Evolutionary conservation across 2,797 vertebrate genomes (phyloP).

Genomic region (Pantherophis alleghaniensis): DNA sequence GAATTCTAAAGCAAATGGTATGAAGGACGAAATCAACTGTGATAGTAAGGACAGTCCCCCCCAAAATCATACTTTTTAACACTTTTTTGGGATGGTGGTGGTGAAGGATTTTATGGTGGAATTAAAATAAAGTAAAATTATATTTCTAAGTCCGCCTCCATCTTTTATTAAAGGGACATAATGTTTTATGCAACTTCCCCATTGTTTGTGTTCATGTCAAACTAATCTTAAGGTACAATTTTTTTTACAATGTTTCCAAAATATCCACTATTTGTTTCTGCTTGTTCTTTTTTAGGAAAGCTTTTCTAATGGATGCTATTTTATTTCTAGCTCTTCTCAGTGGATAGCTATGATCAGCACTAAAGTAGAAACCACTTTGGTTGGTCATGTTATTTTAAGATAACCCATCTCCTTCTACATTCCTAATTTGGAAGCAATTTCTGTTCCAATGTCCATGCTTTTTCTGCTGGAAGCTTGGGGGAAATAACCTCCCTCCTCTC

Average conservation of each 20-base stretch:
- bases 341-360: not conserved
- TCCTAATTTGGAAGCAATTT: not conserved
- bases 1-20: not conserved
- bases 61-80: not conserved
- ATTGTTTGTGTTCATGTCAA: not conserved
- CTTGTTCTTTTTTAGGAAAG: not conserved
- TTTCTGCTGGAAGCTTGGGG: not conserved
- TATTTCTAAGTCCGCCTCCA: not conserved
- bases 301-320: not conserved
- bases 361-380: not conserved
- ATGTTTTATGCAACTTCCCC: not conserved
- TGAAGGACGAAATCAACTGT: not conserved
- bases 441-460: not conserved
- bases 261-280: not conserved
- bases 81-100: not conserved
- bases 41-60: not conserved
- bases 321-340: not conserved
- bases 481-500: not conserved
- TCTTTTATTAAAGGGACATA: not conserved
- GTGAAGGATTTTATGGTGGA: not conserved
- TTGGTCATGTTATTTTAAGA: not conserved
- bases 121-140: not conserved
- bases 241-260: not conserved
- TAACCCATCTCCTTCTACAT: not conserved
- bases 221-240: not conserved